Evolutionary conservation across 2,888 invertebrate genomes (phyloP).

Genomic region (Bellardia pandia): DNA sequence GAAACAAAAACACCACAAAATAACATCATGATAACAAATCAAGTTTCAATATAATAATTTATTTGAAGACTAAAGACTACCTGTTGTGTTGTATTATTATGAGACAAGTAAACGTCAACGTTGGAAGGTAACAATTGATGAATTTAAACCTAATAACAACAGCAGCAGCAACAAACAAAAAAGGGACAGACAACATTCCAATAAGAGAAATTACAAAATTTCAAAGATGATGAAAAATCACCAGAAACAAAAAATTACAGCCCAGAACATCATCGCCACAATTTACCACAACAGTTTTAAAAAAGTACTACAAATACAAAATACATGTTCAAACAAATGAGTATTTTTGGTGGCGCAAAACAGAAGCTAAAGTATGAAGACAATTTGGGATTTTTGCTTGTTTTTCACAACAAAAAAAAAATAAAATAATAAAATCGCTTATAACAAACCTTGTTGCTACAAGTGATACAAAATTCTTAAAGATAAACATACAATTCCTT

Average conservation of each 20-base stretch:
- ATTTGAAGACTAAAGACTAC: constrained; percentile 75
- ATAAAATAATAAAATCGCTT: constrained; percentile 11
- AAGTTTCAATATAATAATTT: constrained; percentile 71
- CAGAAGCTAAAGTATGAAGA: constrained; percentile 70
- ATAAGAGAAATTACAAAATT: constrained; percentile 65
- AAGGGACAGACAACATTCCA: constrained; percentile 59
- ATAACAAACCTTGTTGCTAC: constrained; percentile 54
- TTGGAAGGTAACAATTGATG: constrained; percentile 70
- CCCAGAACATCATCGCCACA: background rate
- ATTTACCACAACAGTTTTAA: background rate
- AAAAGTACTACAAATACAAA: constrained; percentile 24
- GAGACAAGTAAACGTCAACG: constrained; percentile 83
- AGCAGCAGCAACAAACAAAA: constrained; percentile 21
- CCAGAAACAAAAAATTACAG: constrained; percentile 33
- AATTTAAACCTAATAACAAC: constrained; percentile 54
- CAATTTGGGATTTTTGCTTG: constrained; percentile 59
- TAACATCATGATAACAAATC: constrained; percentile 69
- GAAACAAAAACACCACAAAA: background rate
- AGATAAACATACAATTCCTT: constrained; percentile 68
- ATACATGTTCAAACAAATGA: constrained; percentile 63
- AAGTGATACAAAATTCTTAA: constrained; percentile 72
- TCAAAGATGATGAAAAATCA: constrained; percentile 52
- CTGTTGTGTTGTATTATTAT: constrained; percentile 84
- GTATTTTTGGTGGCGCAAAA: constrained; percentile 73
- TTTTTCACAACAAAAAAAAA: constrained; percentile 9